Conservation (phyloP, 2,888 invertebrate species). For the Phasia obesa region DNA sequence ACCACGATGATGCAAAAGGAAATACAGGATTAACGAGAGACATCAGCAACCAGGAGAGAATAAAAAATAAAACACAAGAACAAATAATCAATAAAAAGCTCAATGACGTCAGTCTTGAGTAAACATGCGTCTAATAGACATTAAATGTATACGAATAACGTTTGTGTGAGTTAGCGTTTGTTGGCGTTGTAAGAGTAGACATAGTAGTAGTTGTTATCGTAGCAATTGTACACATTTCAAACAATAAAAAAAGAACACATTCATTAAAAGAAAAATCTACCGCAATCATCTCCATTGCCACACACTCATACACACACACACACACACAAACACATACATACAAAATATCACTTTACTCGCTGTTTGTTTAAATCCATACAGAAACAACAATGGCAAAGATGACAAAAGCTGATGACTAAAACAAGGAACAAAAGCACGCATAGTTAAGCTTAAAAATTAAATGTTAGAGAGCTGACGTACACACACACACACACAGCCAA, state of each 20-base stretch:
- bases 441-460: constrained; percentile 21
- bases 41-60: constrained; percentile 26
- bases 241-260: constrained; percentile 18
- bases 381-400: neutral
- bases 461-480: constrained; percentile 38
- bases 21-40: neutral
- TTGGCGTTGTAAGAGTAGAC: constrained; percentile 26
- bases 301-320: no score
- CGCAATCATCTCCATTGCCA: neutral
- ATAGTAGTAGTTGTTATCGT: constrained; percentile 20
- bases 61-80: neutral
- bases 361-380: neutral
- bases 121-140: constrained; percentile 44
- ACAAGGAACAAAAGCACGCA: constrained; percentile 30
- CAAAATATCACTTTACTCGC: constrained; percentile 4
- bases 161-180: constrained; percentile 43
- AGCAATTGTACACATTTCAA: constrained; percentile 3
- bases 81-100: constrained; percentile 80
- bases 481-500: neutral
- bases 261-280: constrained; percentile 15
- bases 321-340: no score
- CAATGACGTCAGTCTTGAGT: constrained; percentile 78
- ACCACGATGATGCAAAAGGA: constrained; percentile 29
- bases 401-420: constrained; percentile 4
- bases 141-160: neutral